Evolutionary conservation across 2,888 invertebrate species (phyloP), one percentile per base, ranked within the genome.

Genomic region (Lumbricus terrestris): DNA sequence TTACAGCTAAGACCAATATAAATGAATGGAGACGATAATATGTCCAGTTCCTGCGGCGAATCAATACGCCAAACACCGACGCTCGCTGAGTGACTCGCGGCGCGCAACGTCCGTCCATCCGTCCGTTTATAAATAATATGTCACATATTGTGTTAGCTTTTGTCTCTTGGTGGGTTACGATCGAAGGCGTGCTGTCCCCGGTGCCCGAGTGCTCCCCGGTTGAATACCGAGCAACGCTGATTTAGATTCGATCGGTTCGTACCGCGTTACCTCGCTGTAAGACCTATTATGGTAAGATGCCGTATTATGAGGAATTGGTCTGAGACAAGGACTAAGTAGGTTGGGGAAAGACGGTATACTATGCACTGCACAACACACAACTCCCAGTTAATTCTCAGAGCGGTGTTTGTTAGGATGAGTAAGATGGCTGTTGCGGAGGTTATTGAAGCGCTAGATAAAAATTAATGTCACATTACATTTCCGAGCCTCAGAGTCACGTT

Each of bases 211-310:
- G 8, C n/a, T 69, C n/a, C 69, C 69, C n/a, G 69, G 69, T 47
- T 23, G 47, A 47, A 47, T 47, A 69, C 69, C 69, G 69, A 69
- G 69, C 20, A 35, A 34, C 83, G 18, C 35, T 85, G 85, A 85
- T 85, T 85, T 85, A 85, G n/a, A 85, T 85, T 85, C 85, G 85
- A 85, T 85, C 69, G 69, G 29, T 69, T 69, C 69, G 69, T 69
- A 69, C 69, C n/a, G 69, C 69, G 69, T 69, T 69, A 69, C 69
- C 69, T 69, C 69, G 69, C 11, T 8, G n/a, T n/a, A 69, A 69
- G n/a, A 29, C n/a, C 29, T 29, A 69, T n/a, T n/a, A n/a, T n/a
- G n/a, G 69, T 11, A 69, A 5, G 23, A n/a, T 11, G 69, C 29
- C 29, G n/a, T 29, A 1, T n/a, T n/a, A 69, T n/a, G 69, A 69